Evolutionary conservation across 2,797 vertebrate species (phyloP), one percentile per base, ranked within the genome.

Genomic region (Leptatherina wallacei): DNA sequence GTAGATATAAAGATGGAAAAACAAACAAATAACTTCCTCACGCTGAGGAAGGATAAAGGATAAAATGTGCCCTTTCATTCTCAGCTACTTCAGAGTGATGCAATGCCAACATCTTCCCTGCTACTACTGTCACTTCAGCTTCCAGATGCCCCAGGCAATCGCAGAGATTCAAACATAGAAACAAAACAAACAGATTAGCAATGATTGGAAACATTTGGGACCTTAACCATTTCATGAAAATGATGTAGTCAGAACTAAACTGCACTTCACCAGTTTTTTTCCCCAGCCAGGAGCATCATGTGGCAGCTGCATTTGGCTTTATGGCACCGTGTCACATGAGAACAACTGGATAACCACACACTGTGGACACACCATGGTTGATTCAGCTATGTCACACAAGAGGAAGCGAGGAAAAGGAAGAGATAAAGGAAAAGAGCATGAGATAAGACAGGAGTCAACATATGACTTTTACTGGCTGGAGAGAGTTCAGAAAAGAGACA

Each of bases 51-150:
- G n/a, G n/a, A 36, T 13, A 32, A 32, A 27, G 69, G 65, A 72
- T 82, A 57, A 75, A 72, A 52, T 35, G 11, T 60, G 60, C 38
- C 78, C 65, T 73, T 77, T 80, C 62, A 57, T 65, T 54, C 4
- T 38, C 2, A 2, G 71, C 57, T 69, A 59, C 76, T 78, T 65
- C 68, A 73, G 9, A 38, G 18, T 72, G 65, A 40, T 73, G 71
- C 73, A 81, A 77, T 68, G 72, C 42, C 68, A 69, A 59, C 77
- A 56, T 65, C 62, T 60, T 76, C 40, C 60, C 35, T 11, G 61
- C 57, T 66, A 38, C 71, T 80, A 83, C 74, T 69, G 63, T 69
- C 64, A 24, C 61, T 66, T 69, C 38, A 58, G 75, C 70, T 68
- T 71, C 40, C 66, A 54, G 52, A 57, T 60, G 36, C 58, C 64